Evolutionary conservation across 2,113 vertebrate genomes (phyloP), one percentile per base, ranked within the genome.

Genomic region (Puma concolor): DNA sequence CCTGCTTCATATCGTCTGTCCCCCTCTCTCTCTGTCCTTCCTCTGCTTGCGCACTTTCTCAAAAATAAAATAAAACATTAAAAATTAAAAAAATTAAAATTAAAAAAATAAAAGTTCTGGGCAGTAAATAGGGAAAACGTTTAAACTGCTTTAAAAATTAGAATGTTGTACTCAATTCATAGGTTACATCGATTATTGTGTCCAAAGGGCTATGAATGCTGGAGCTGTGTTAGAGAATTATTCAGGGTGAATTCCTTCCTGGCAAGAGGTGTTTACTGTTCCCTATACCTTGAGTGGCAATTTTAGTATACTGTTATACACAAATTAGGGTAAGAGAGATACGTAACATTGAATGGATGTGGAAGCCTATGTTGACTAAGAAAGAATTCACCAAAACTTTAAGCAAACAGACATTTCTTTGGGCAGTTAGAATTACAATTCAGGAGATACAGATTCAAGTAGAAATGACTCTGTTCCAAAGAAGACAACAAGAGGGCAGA

Each of bases 171-270:
- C 14, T n/a, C 11, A 76, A 72, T 15, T 36, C 44, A 8, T 48
- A 69, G 71, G 15, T 38, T 88, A 80, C 33, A 41, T 52, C 72
- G 52, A 67, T 90, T 94, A 84, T 48, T 91, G 25, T 88, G 27
- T 93, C 41, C 63, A 72, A 91, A 81, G 63, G 38, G 66, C 57
- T 88, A 33, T 52, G 44, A 66, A 54, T 92, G 76, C 63, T 92
- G 31, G 41, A 52, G 85, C 77, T 76, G 29, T 86, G 41, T 91
- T 88, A 93, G 54, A 52, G 66, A 80, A 81, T 96, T 97, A 92
- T 77, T 94, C 74, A 94, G 27, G 69, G 93, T 84, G 77, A 88
- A 82, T 77, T 97, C 81, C 93, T 97, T 79, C 57, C 88, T 91
- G 64, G 12, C 54, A 92, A 87, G 44, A 80, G 36, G 38, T 66